Conservation (phyloP, 1,140 invertebrate genomes). For the Pemphigus obesinymphae region DNA sequence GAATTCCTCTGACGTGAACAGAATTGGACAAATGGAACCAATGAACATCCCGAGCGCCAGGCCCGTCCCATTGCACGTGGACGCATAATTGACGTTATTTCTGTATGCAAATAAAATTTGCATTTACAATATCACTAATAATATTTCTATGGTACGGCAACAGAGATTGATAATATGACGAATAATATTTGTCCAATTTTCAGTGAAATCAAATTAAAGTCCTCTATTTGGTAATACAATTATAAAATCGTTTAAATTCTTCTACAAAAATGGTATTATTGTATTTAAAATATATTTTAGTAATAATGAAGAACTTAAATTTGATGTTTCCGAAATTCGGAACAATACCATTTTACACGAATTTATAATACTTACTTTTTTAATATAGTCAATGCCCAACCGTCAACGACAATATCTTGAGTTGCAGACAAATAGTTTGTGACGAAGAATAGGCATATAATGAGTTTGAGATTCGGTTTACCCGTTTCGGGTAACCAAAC, state of each 20-base stretch:
- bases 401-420: slow-evolving; percentile 99
- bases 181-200: no score
- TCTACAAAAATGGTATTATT: no score
- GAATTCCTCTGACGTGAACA: slow-evolving; percentile 91
- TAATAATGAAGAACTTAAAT: no score
- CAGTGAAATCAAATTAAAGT: no score
- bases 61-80: slow-evolving; percentile 97
- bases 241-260: no score
- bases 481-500: slow-evolving; percentile 46
- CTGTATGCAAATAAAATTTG: background rate
- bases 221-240: no score
- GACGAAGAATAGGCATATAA: slow-evolving; percentile 83
- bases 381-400: slow-evolving; percentile 98
- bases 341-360: no score
- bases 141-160: no score
- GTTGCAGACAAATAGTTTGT: slow-evolving; percentile 96
- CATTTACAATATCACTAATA: no score
- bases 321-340: no score
- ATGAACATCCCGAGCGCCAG: slow-evolving; percentile 97
- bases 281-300: no score
- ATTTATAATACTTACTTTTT: slow-evolving; percentile 79
- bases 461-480: slow-evolving; percentile 71
- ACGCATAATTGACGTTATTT: slow-evolving; percentile 94
- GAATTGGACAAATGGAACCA: slow-evolving; percentile 94
- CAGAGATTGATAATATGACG: no score